phyloP scores from a whole-genome alignment of 2,113 vertebrate species.

The Chelonoidis abingdonii region DNA sequence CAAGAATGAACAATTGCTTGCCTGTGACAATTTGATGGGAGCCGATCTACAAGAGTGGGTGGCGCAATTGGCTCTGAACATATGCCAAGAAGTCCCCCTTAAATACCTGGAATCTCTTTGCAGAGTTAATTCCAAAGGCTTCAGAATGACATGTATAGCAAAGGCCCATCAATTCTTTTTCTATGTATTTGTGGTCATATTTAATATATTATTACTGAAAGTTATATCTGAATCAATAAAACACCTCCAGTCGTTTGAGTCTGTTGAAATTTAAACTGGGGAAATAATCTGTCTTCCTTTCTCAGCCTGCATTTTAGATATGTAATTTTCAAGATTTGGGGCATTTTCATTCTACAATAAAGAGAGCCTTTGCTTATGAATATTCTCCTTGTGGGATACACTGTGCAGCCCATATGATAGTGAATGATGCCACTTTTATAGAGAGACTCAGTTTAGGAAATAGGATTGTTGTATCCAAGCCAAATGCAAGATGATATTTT shows the following conservation, averaged over 20 bases:
- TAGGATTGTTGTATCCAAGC: background rate
- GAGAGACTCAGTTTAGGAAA: background rate
- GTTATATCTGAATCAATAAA: background rate
- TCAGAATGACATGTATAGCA: background rate
- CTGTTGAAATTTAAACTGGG: background rate
- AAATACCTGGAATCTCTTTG: background rate
- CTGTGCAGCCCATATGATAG: background rate
- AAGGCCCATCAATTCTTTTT: background rate
- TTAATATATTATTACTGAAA: background rate
- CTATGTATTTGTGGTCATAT: background rate
- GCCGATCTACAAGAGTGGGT: background rate
- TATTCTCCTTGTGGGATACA: background rate
- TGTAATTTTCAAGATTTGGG: background rate
- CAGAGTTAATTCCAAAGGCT: conserved; percentile 27
- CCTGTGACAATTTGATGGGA: conserved; percentile 27
- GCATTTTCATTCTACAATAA: background rate
- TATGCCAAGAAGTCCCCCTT: background rate
- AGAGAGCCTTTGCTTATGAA: background rate
- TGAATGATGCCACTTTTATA: background rate
- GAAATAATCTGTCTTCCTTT: background rate
- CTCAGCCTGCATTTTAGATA: rapidly evolving
- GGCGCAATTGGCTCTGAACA: background rate
- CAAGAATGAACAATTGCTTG: conserved; percentile 3
- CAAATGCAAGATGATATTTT: background rate
- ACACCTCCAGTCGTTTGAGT: background rate